A percentile compares a stretch with the other conserved stretches of the same genome.
phyloP scores from a whole-genome alignment of 2,888 invertebrate genomes.

The Cantharis flavilabris region DNA sequence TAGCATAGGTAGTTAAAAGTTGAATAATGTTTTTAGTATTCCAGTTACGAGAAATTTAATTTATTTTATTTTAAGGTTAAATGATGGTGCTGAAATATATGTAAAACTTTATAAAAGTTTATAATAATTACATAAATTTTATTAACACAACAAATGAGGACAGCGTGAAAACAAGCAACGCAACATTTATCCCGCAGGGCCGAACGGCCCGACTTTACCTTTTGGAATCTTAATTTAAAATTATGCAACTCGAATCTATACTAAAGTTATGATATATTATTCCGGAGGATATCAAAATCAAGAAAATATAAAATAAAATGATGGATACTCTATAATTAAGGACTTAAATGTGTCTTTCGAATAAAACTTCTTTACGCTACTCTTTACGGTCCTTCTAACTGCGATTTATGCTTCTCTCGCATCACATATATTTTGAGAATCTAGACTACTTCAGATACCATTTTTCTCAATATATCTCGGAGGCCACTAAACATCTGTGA shows the following conservation, averaged over 20 bases:
- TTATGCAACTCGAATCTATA: not conserved
- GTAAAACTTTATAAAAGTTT: not conserved
- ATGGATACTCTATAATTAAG: constrained; percentile 29
- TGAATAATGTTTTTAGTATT: not conserved
- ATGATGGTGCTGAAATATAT: not conserved
- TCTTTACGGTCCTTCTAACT: constrained; percentile 46
- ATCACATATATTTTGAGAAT: constrained; percentile 56
- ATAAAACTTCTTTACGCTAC: constrained; percentile 40
- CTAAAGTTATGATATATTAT: not conserved
- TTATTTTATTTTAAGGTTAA: not conserved
- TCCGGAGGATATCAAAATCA: not conserved
- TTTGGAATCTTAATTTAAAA: not conserved
- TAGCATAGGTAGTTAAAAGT: not conserved
- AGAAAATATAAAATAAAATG: not conserved
- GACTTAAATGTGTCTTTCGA: constrained; percentile 49
- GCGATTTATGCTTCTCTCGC: constrained; percentile 53
- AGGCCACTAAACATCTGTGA: constrained; percentile 53
- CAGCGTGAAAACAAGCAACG: not conserved
- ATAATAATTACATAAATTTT: not conserved
- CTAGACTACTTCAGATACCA: constrained; percentile 54
- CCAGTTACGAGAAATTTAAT: not conserved
- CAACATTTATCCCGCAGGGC: not conserved
- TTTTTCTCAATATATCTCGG: constrained; percentile 56
- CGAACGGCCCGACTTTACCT: not conserved
- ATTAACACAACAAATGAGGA: not conserved